phyloP scores from a whole-genome alignment of 2,113 vertebrate genomes.

The Nettapus auritus region DNA sequence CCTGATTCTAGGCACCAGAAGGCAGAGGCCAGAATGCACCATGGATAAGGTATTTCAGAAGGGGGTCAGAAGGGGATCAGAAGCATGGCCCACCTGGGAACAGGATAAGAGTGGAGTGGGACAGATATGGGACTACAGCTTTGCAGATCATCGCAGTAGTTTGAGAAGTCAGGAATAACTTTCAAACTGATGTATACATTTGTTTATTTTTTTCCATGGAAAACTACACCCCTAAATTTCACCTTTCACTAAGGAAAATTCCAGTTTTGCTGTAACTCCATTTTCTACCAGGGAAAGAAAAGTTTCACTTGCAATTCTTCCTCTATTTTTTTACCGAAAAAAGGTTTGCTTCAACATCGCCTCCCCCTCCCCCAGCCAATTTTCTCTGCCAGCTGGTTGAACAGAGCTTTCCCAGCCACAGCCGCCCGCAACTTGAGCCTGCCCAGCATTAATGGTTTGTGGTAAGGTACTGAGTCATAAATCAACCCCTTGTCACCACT shows the following conservation, averaged over 20 bases:
- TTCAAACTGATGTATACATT: not conserved
- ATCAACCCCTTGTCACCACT: conserved; percentile 19
- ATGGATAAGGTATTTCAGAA: not conserved
- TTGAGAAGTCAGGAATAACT: not conserved
- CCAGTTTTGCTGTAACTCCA: not conserved
- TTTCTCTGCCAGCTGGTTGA: conserved; percentile 23
- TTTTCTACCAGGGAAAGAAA: not conserved
- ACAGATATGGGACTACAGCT: not conserved
- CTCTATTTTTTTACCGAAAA: not conserved
- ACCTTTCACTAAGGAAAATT: not conserved
- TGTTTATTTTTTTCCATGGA: not conserved
- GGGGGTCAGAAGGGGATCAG: too few species aligned
- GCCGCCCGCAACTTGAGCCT: not conserved
- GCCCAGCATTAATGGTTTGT: conserved; percentile 70
- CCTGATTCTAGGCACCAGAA: conserved; percentile 7
- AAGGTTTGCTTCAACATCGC: not conserved
- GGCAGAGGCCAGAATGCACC: conserved; percentile 9
- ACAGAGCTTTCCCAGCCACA: not conserved
- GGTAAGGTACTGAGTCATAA: not conserved
- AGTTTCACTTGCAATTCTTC: not conserved
- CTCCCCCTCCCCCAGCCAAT: not conserved
- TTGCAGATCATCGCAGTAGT: not conserved
- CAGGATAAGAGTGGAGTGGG: not conserved
- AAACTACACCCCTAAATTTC: not conserved
- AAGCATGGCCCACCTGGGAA: not conserved